Conservation (phyloP, 2,113 vertebrate species). For the Origma solitaria region DNA sequence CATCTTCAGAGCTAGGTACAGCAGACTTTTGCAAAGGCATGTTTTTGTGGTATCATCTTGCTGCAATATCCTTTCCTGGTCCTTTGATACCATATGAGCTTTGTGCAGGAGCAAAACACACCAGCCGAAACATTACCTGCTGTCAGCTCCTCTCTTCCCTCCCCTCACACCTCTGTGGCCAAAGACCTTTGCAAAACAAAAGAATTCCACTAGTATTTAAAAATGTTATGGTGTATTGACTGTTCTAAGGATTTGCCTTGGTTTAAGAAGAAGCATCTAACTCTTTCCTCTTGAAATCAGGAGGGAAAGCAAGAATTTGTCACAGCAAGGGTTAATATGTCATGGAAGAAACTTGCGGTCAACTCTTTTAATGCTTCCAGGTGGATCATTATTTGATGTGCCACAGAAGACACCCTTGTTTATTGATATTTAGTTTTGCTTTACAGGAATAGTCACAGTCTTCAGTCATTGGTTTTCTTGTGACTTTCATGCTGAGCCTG, state of each 20-base stretch:
- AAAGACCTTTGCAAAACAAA: not conserved
- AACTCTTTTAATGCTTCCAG: not conserved
- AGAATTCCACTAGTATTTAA: not conserved
- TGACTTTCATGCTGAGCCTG: conserved; percentile 1
- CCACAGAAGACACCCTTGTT: conserved; percentile 3
- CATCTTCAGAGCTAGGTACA: not conserved
- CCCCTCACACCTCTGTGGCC: not conserved
- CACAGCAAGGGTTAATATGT: not conserved
- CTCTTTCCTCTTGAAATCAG: not conserved
- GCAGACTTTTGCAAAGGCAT: accelerated
- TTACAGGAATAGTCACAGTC: not conserved
- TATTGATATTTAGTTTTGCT: conserved; percentile 12
- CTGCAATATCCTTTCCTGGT: not conserved
- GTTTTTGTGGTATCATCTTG: not conserved
- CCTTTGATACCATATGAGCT: accelerated
- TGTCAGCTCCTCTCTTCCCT: not conserved
- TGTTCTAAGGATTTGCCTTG: not conserved
- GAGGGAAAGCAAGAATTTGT: not conserved
- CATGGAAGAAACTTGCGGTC: accelerated
- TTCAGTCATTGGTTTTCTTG: not conserved
- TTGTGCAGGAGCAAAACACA: accelerated
- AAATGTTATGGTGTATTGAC: too few species aligned
- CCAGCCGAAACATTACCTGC: not conserved
- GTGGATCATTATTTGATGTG: not conserved
- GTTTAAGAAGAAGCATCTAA: not conserved